Percentiles rank a stretch among this genome's conserved stretches.
Evolutionary conservation across 2,797 vertebrate species (phyloP).

Genomic region (Eulemur coronatus): DNA sequence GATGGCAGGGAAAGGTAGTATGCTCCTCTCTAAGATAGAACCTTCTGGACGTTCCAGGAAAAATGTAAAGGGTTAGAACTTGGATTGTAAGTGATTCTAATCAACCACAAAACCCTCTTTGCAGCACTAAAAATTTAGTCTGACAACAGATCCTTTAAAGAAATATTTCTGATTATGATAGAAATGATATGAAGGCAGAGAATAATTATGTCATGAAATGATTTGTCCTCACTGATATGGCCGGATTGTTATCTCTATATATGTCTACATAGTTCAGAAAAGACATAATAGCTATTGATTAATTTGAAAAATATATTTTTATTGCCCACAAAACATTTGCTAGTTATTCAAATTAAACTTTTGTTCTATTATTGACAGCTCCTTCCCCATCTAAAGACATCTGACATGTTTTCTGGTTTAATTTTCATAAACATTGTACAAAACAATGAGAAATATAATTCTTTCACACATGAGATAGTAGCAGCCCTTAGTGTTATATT

Average conservation of each 20-base stretch:
- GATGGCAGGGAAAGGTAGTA: background rate
- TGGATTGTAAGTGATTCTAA: background rate
- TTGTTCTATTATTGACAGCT: background rate
- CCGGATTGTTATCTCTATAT: background rate
- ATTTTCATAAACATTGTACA: background rate
- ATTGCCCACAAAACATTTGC: background rate
- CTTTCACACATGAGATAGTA: background rate
- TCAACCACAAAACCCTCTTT: background rate
- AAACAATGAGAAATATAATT: background rate
- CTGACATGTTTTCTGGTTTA: background rate
- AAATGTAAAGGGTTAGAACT: background rate
- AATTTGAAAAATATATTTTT: conserved; percentile 16
- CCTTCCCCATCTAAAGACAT: background rate
- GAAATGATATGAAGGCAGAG: background rate
- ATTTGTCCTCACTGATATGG: background rate
- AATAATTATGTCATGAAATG: background rate
- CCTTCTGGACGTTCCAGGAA: background rate
- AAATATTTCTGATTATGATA: conserved; percentile 34
- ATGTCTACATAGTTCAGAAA: background rate
- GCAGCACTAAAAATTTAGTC: background rate
- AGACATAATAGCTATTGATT: background rate
- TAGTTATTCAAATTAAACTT: background rate
- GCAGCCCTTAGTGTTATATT: background rate
- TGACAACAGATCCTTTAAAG: background rate
- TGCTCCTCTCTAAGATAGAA: conserved; percentile 2